Base-by-base conservation (phyloP, 2,888 invertebrate genomes). In the Clanis bilineata region DNA sequence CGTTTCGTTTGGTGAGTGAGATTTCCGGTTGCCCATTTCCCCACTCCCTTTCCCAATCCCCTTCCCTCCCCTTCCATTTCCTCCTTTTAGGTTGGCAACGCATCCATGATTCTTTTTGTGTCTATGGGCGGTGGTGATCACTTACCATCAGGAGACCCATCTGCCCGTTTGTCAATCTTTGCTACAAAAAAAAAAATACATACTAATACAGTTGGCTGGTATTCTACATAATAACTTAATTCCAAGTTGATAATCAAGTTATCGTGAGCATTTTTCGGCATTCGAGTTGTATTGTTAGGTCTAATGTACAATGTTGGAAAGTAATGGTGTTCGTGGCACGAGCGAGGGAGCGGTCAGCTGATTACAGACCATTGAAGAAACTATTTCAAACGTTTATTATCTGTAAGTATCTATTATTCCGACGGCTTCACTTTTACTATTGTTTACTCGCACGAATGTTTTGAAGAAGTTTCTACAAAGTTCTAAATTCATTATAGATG, bases 331-430 rank as follows among this genome's bases (percentile, higher is more conserved):
- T 51, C 32, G 18, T 21, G 51, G 32, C 51, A 32, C 51, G 32
- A 51, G 51, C 22, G 23, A 23, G 22, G 51, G 32, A 51, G 51
- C 51, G 51, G 51, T 32, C 51, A 32, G 18, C 51, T 51, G 51
- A 51, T 51, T 51, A 12, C 18, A 32, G 51, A 9, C 51, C 51
- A 51, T 28, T 32, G 10, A 32, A 10, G 28, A 18, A 51, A 32
- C 32, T 32, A 32, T 32, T 51, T n/a, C 51, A 18, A 32, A 18
- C 51, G 51, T 18, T 51, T 51, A 51, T 51, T 28, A 6, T 25
- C n/a, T 45, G 51, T 32, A 32, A 15, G 51, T 51, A 32, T 32
- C 51, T 32, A 51, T 51, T 51, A 51, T 51, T 32, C 21, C 12
- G 18, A 32, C 15, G 18, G 32, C 10, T 10, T 51, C 18, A 51